These are phyloP conservation scores for Dicyrtoma fusca DNA, from an alignment of 2,888 invertebrate genomes.

Conservation along the genomic window DNA sequence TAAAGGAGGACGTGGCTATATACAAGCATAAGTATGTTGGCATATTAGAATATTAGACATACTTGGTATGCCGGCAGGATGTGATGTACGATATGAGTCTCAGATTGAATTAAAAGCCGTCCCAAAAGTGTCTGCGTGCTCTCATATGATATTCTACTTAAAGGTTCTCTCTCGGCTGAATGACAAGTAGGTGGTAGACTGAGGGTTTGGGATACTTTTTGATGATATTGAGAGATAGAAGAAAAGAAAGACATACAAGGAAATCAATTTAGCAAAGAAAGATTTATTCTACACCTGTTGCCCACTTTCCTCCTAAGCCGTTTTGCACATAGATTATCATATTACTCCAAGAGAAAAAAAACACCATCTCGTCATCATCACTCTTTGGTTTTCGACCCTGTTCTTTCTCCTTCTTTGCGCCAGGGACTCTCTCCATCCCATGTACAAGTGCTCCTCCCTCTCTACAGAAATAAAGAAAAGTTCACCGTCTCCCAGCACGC, in stretches of 20 bases:
- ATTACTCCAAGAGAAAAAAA: not conserved
- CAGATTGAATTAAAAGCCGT: not conserved
- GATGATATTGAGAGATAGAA: constrained; percentile 10
- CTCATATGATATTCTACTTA: not conserved
- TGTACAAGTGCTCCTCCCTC: too few species aligned
- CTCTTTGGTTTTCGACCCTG: constrained; percentile 6
- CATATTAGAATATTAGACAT: too few species aligned
- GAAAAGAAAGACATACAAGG: constrained; percentile 18
- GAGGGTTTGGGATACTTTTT: constrained; percentile 5
- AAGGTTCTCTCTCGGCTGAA: constrained; percentile 2
- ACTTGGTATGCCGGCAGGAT: too few species aligned
- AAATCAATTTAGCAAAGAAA: constrained; percentile 33
- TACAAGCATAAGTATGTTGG: too few species aligned
- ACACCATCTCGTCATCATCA: constrained; percentile 18
- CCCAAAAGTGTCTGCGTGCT: not conserved
- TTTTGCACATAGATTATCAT: constrained; percentile 32
- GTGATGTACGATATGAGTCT: too few species aligned
- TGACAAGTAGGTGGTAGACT: constrained; percentile 4
- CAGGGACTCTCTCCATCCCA: too few species aligned
- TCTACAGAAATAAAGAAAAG: too few species aligned
- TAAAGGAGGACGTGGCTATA: too few species aligned
- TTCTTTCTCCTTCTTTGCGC: not conserved
- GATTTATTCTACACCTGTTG: constrained; percentile 50
- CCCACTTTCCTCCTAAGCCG: constrained; percentile 31
- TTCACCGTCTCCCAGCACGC: too few species aligned